Conservation (phyloP, 2,797 vertebrate species). For the Phoxinus dragarum region DNA sequence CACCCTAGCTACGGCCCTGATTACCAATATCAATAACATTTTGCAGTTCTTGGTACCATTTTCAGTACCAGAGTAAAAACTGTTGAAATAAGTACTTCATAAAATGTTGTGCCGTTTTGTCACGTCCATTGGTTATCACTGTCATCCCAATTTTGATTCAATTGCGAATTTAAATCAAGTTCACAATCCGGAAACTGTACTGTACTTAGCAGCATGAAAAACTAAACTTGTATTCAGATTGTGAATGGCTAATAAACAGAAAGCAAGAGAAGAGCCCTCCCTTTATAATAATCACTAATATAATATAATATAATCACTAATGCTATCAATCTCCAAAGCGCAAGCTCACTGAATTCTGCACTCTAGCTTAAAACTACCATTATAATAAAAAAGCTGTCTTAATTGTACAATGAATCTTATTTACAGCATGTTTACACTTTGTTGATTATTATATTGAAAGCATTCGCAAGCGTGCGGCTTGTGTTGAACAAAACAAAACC, state of each 20-base stretch:
- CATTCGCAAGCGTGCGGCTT: too few species aligned
- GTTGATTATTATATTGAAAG: not conserved
- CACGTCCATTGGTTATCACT: too few species aligned
- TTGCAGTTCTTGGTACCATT: not conserved
- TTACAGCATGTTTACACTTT: not conserved
- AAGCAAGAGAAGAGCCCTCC: not conserved
- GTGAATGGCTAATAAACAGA: not conserved
- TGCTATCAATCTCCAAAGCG: not conserved
- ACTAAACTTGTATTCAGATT: not conserved
- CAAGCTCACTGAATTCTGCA: not conserved
- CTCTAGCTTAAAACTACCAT: not conserved
- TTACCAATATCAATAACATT: not conserved
- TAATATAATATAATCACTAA: too few species aligned
- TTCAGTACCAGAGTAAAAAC: not conserved
- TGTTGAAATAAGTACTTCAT: not conserved
- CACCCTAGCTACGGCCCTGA: not conserved
- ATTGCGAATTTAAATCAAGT: too few species aligned
- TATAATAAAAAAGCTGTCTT: too few species aligned
- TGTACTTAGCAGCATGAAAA: not conserved
- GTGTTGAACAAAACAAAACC: not conserved
- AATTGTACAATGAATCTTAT: not conserved
- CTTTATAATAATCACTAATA: not conserved
- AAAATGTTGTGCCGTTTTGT: too few species aligned
- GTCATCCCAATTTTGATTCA: not conserved
- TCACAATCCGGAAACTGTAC: too few species aligned